phyloP scores from a whole-genome alignment of 2,797 vertebrate species.

The Anguilla obscura region DNA sequence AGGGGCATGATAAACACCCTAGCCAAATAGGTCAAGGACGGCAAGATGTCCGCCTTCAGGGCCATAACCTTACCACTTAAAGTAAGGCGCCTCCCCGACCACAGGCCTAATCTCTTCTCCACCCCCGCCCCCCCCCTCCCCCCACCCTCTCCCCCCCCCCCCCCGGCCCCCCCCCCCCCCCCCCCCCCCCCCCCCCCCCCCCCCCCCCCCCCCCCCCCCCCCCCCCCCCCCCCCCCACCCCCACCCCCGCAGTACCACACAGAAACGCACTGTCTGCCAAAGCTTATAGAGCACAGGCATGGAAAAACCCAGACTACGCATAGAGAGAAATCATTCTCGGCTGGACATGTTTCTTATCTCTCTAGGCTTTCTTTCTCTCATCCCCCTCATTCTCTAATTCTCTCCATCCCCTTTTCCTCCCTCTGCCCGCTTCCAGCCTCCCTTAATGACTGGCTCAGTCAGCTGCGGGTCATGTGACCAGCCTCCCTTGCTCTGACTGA shows the following conservation, averaged over 20 bases:
- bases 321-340: background rate
- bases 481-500: slow-evolving; percentile 61
- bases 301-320: background rate
- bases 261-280: background rate
- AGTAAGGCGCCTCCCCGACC: too few relatives aligned
- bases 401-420: slow-evolving; percentile 21
- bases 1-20: too few relatives aligned
- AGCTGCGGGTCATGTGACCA: slow-evolving; percentile 80
- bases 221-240: background rate
- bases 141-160: too few relatives aligned
- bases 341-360: background rate
- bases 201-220: background rate
- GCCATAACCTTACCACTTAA: too few relatives aligned
- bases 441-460: slow-evolving; percentile 71
- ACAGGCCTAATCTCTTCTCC: too few relatives aligned
- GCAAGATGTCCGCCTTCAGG: too few relatives aligned
- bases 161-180: too few relatives aligned
- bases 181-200: too few relatives aligned
- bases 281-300: slow-evolving; percentile 24
- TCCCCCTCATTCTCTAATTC: slow-evolving; percentile 39
- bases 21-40: too few relatives aligned
- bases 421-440: slow-evolving; percentile 25
- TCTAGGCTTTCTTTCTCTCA: slow-evolving; percentile 34
- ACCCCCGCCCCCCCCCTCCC: too few relatives aligned
- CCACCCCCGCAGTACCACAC: background rate